Evolutionary conservation across 1,140 invertebrate genomes (phyloP), one percentile per base, ranked within the genome.

Genomic region (Elysia chlorotica): DNA sequence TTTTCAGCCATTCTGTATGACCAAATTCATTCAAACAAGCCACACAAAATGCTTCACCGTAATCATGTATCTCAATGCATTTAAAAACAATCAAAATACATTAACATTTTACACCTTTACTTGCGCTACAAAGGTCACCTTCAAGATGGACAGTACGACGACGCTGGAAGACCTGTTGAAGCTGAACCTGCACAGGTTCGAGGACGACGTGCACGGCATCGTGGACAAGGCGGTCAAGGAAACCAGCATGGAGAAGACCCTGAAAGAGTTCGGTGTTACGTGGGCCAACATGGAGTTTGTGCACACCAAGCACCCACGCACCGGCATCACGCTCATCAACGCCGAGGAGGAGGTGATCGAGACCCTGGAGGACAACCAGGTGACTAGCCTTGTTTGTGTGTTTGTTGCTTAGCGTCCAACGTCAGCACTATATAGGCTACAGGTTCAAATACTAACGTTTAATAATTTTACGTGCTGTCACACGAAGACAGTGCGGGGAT

Each of bases 141-240:
- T 98, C 82, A 92, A 95, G n/a, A 97, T 98, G 93, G 93, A 96
- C 81, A 90, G 93, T 74, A 92, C 92, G 69, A 98, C 96, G 14
- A 98, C 95, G 0, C 87, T 99, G 76, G 93, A 94, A 2, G 96
- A 98, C 87, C 89, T 98, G 6, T 87, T 99, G 59, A 93, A 93
- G 37, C 85, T 99, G 31, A 97, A 97, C 88, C 90, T 99, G 0
- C 95, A 98, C 80, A 94, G 96, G 82, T 97, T 93, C 88, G 96
- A 97, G 85, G 96, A 97, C 80, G 96, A 98, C 86, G 96, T 98
- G 0, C 95, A 96, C 83, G 96, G 95, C 84, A 97, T 98, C 81
- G 96, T 98, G 0, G 96, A 98, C 85, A 97, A 97, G 89, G 95
- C 96, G 0, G 95, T 97, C 0, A 98, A 98, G 86, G 96, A 99